phyloP scores from a whole-genome alignment of 2,888 invertebrate species.

The Tenthredo amoena region DNA sequence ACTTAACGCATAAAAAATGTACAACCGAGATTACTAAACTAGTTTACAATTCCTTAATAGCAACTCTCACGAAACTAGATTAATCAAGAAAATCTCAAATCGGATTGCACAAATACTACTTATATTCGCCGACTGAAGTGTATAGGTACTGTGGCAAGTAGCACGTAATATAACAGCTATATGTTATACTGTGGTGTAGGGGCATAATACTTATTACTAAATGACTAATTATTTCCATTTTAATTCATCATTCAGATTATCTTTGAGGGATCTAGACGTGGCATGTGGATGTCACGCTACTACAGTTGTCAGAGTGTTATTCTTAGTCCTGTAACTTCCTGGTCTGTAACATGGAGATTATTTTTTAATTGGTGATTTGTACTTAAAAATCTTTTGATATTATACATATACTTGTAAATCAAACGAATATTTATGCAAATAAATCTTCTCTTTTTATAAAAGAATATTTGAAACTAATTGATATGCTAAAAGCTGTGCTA shows the following conservation, averaged over 20 bases:
- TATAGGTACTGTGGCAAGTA: conserved; percentile 52
- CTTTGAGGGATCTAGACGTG: conserved; percentile 28
- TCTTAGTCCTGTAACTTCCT: conserved; percentile 63
- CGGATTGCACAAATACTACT: conserved; percentile 43
- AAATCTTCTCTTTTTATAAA: neutral
- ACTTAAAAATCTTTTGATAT: neutral
- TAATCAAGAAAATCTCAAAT: conserved; percentile 13
- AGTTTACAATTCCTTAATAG: conserved; percentile 27
- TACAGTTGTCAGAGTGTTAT: conserved; percentile 71
- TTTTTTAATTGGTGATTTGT: neutral
- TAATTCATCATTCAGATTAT: neutral
- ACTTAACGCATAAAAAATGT: conserved; percentile 20
- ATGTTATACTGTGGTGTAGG: conserved; percentile 13
- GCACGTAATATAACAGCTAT: conserved; percentile 45
- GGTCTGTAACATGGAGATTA: conserved; percentile 61
- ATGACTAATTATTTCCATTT: conserved; percentile 12
- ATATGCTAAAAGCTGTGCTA: conserved; percentile 20
- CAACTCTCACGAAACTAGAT: conserved; percentile 15
- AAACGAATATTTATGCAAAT: neutral
- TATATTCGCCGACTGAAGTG: conserved; percentile 36
- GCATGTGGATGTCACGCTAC: conserved; percentile 66
- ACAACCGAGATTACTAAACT: conserved; percentile 11
- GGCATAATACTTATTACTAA: conserved; percentile 37
- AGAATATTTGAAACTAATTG: neutral
- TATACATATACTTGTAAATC: neutral